Base-by-base conservation (phyloP, 23 tunicate species). In the Halocynthia aurantium region DNA sequence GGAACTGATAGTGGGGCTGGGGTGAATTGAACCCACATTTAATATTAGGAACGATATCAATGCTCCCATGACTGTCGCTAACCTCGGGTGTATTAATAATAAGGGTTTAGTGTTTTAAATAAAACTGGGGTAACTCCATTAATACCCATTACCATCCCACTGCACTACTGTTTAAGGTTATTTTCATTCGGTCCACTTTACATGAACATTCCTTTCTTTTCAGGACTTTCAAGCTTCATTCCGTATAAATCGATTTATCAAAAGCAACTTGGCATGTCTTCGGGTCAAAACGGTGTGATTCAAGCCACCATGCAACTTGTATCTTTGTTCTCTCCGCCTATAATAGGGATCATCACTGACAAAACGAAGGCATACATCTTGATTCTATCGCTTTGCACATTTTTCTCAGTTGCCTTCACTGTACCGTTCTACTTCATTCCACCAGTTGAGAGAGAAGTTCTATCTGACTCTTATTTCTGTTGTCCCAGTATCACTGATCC, bases 201-300 rank as follows among this genome's bases (percentile, higher is more conserved):
- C 49, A 1, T 58, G 15, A 17, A 17, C 64, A 58, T 58, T 50
- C 22, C 72, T 76, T 62, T 52, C 51, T 64, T 83, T 80, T 10
- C 72, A 88, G 95, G 75, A 44, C 50, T 81, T 52, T 85, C 90
- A 0, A 80, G 97, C 53, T 75, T 91, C 66, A 70, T 91, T 8
- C 85, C 97, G 0, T 91, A 81, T 91, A 91, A 91, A 57, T 84
- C 97, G 73, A 58, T 91, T 22, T 85, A 52, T 71, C 97, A 91
- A 55, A 91, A 81, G 64, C 80, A 77, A 50, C 84, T 91, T 5
- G 97, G 97, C 52, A 63, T 91, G 61, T 71, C 90, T 5, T 57
- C 89, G 0, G 78, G 84, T 15, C 97, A 91, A 76, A 91, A 91
- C 77, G 97, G 97, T 17, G 21, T 91, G 8, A 73, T 91, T 8